A percentile compares a stretch with the other conserved stretches of the same genome.
Evolutionary conservation across 2,113 vertebrate genomes (phyloP).

Genomic region (Patagioenas fasciata): DNA sequence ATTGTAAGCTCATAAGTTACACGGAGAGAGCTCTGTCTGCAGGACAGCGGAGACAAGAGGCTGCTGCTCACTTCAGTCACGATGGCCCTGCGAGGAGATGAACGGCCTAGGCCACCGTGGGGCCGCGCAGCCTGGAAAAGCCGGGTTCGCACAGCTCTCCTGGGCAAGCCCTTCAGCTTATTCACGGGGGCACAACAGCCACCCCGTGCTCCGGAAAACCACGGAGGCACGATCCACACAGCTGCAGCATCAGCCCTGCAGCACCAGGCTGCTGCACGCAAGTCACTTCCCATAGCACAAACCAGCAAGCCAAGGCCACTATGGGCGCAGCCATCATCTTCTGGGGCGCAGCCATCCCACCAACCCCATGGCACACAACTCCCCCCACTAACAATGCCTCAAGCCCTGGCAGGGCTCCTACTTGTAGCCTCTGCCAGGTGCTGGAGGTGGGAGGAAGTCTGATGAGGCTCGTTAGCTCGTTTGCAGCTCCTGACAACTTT

Average conservation of each 20-base stretch:
- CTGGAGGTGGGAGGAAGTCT: neutral
- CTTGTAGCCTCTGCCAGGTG: neutral
- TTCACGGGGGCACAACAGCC: neutral
- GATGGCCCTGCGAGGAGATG: neutral
- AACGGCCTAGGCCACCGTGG: accelerated
- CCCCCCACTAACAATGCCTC: accelerated
- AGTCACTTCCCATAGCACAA: neutral
- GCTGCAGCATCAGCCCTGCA: accelerated
- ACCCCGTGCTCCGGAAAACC: accelerated
- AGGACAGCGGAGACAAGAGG: neutral
- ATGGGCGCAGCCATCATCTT: accelerated
- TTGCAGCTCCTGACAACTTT: neutral
- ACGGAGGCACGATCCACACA: accelerated
- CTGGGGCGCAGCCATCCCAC: neutral
- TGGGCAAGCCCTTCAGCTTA: neutral
- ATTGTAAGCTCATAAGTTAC: neutral
- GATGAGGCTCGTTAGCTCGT: accelerated
- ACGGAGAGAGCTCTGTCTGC: neutral
- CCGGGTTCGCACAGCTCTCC: neutral
- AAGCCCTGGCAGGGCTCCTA: neutral
- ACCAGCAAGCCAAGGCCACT: accelerated
- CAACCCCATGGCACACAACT: accelerated
- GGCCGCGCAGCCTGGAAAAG: accelerated
- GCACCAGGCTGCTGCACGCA: accelerated
- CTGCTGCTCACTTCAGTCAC: neutral